These are phyloP conservation scores for Herpetotheres cachinnans DNA, from an alignment of 2,113 vertebrate genomes.

Conservation along the genomic window DNA sequence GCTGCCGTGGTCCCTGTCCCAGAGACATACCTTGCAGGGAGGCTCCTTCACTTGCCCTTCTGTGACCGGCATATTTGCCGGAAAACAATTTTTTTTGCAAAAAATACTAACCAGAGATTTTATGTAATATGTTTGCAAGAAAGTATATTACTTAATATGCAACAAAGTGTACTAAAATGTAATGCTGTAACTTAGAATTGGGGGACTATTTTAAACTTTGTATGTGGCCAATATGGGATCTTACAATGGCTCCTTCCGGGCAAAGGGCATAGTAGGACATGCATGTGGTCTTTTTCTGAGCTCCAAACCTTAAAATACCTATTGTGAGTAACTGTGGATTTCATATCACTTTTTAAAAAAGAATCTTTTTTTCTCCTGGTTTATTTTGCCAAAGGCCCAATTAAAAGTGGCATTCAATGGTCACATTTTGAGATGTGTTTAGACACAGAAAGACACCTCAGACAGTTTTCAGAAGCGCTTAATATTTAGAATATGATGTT, in stretches of 20 bases:
- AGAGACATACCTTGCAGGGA: not conserved
- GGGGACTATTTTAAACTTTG: not conserved
- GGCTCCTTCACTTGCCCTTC: not conserved
- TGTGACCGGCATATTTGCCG: not conserved
- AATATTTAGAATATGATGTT: not conserved
- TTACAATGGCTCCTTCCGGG: not conserved
- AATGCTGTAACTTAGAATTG: not conserved
- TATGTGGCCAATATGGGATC: not conserved
- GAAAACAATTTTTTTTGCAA: not conserved
- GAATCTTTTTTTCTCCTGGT: not conserved
- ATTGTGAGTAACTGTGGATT: not conserved
- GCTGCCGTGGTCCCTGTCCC: not conserved
- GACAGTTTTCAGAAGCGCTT: not conserved
- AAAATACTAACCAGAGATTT: not conserved
- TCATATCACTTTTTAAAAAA: fast-evolving
- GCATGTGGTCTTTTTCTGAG: not conserved
- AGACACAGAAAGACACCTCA: not conserved
- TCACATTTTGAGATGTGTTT: not conserved
- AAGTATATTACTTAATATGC: not conserved
- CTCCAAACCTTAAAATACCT: not conserved
- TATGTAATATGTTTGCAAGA: not conserved
- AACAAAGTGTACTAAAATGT: not conserved
- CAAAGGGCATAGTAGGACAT: not conserved
- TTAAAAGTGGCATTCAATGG: not conserved
- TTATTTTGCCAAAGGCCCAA: not conserved